Base-by-base conservation (phyloP, 2,797 vertebrate species). In the Chelmon rostratus region DNA sequence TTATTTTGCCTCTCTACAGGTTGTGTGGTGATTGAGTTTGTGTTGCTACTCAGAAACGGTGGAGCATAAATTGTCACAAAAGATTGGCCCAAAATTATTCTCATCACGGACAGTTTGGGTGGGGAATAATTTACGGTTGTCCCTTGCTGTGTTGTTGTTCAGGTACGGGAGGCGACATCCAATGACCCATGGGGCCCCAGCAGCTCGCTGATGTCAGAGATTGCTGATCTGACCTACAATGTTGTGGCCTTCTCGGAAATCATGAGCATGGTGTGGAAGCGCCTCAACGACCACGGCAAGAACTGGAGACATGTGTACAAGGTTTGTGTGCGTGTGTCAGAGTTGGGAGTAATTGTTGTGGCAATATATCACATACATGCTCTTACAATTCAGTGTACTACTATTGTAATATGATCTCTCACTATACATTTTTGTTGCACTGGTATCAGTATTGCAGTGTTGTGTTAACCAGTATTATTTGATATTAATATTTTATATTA, bases 231-330 rank as follows among this genome's bases (percentile, higher is more conserved):
- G 68, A 98, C 97, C 42, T 98, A 98, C 94, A 98, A 98, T 47
- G 97, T 98, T 31, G 97, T 98, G 78, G 97, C 97, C 91, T 98
- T 98, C 93, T 98, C 97, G 0, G 97, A 98, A 94, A 98, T 98
- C 84, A 98, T 98, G 97, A 97, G 97, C 91, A 98, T 98, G 97
- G 96, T 98, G 84, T 98, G 97, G 97, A 97, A 97, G 68, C 95
- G 97, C 58, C 97, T 98, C 78, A 98, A 98, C 0, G 97, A 98
- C 93, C 97, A 98, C 0, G 97, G 97, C 87, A 98, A 98, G 92
- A 98, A 98, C 94, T 98, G 97, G 97, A 96, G 97, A 88, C 97
- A 98, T 0, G 97, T 98, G 47, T 98, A 98, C 93, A 98, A 98
- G 96, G 97, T 98, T 57, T 78, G 92, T 25, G 40, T 66, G 66